Evolutionary conservation across 2,797 vertebrate genomes (phyloP).

Genomic region (Arremon brunneinucha): DNA sequence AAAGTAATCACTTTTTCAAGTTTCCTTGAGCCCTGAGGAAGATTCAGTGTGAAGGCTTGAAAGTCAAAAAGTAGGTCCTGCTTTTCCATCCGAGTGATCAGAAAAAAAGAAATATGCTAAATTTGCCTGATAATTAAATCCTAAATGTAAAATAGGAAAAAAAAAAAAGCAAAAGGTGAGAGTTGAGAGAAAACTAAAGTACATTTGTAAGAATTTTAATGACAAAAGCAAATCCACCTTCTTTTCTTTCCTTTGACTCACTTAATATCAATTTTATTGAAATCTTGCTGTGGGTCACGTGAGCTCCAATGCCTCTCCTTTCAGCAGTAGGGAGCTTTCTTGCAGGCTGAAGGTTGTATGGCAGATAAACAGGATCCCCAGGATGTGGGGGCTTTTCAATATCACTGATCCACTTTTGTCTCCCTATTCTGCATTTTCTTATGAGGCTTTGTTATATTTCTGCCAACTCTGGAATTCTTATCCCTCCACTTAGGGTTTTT

Average conservation of each 20-base stretch:
- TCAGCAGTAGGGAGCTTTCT: not conserved
- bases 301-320: not conserved
- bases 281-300: not conserved
- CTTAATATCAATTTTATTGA: not conserved
- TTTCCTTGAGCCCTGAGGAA: not conserved
- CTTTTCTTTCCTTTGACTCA: not conserved
- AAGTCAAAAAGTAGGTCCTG: not conserved
- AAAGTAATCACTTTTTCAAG: conserved; percentile 4
- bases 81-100: not conserved
- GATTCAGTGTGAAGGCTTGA: not conserved
- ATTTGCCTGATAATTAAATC: not conserved
- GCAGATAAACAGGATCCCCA: not conserved
- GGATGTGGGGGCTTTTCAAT: not conserved
- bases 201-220: not conserved
- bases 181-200: not conserved
- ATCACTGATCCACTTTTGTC: not conserved
- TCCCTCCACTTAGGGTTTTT: not conserved
- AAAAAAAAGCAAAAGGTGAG: not conserved
- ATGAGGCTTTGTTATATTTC: not conserved
- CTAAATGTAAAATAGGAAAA: not conserved
- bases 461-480: not conserved
- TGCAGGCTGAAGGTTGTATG: not conserved
- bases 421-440: not conserved
- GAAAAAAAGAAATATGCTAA: not conserved
- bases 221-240: not conserved